Evolutionary conservation across 1,140 invertebrate species (phyloP).

Genomic region (Belonocnema kinseyi): DNA sequence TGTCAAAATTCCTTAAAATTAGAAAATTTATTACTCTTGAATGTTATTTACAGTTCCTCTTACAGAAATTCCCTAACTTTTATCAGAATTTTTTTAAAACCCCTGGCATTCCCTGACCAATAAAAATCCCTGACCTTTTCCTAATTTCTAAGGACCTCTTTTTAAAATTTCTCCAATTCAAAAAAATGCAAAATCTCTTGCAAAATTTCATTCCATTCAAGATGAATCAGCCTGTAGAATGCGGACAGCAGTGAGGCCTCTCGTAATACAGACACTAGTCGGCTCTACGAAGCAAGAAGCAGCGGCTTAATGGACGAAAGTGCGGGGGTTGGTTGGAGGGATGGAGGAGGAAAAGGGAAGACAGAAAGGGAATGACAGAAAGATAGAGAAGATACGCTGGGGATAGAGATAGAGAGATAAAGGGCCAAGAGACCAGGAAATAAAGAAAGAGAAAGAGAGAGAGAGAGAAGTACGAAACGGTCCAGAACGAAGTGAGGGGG

Average conservation of each 20-base stretch:
- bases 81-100: too few species aligned
- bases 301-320: constrained; percentile 51
- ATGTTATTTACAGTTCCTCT: too few species aligned
- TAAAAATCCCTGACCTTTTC: too few species aligned
- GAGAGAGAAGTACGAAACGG: constrained; percentile 36
- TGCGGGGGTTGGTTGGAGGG: constrained; percentile 32
- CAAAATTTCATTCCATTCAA: too few species aligned
- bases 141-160: too few species aligned
- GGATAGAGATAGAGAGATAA: constrained; percentile 36
- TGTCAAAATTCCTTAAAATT: too few species aligned
- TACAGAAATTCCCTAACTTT: too few species aligned
- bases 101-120: too few species aligned
- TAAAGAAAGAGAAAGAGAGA: constrained; percentile 35
- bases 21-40: too few species aligned
- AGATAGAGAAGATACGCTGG: constrained; percentile 15
- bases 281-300: constrained; percentile 61
- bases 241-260: constrained; percentile 51
- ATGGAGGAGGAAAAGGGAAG: constrained; percentile 33
- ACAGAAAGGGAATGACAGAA: constrained; percentile 35
- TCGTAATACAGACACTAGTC: constrained; percentile 67
- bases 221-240: constrained; percentile 62
- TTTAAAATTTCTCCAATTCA: too few species aligned
- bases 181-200: too few species aligned
- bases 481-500: constrained; percentile 44
- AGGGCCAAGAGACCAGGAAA: constrained; percentile 14